Evolutionary conservation across 2,888 invertebrate species (phyloP), one percentile per base, ranked within the genome.

Genomic region (Lithodes maja): DNA sequence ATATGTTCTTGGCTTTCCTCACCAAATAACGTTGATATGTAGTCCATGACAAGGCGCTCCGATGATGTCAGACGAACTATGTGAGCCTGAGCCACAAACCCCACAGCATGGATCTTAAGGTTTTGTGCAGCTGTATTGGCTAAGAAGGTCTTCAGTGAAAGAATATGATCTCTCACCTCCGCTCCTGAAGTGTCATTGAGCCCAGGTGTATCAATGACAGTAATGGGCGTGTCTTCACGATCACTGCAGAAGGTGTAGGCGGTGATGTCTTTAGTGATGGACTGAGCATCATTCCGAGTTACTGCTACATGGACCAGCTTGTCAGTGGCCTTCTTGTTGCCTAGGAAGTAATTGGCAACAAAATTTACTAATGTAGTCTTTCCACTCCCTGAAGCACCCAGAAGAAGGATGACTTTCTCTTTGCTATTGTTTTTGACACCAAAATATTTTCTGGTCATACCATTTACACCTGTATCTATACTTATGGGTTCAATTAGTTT

Each of bases 21-120:
- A 61, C 82, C 87, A 87, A 87, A 87, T 17, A 87, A 49, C 77
- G 82, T 74, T 2, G 81, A 82, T 3, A 87, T 55, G 53, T 87
- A 77, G 68, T 87, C 68, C 82, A 87, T 87, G 15, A 87, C 77
- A n/a, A 87, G 53, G 55, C 87, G 87, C 49, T 87, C 87, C 53
- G 87, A 87, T 33, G 87, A 82, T 3, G 87, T 87, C 53, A 87
- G 68, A n/a, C 87, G 87, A n/a, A 87, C 87, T 33, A 87, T 15
- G 54, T 87, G 82, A 52, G 87, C 87, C 50, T 82, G 87, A n/a
- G 83, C 87, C n/a, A 87, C 87, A 82, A 87, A 83, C 54, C 82
- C 87, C 55, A 87, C 82, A 75, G 82, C 87, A 83, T 87, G 87
- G 49, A 87, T 87, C 50, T 83, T 49, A 17, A 61, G 53, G n/a